These are phyloP conservation scores for Pseudanteris insignis DNA, from an alignment of 2,888 invertebrate species.

Conservation along the genomic window DNA sequence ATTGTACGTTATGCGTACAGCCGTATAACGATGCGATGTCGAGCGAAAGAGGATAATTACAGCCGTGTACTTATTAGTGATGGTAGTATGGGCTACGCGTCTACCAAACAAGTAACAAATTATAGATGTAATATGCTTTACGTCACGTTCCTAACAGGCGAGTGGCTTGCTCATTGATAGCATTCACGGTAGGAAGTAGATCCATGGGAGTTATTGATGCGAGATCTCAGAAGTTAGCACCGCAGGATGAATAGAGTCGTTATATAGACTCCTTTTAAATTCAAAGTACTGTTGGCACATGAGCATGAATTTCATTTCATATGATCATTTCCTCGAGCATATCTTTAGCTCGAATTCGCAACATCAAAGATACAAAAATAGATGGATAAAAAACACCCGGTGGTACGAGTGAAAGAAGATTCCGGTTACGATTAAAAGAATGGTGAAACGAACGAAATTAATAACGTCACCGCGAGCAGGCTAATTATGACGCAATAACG, in stretches of 20 bases:
- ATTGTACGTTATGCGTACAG: constrained; percentile 21
- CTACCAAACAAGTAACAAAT: constrained; percentile 43
- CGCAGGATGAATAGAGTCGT: constrained; percentile 45
- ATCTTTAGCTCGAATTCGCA: constrained; percentile 21
- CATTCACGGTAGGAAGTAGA: constrained; percentile 44
- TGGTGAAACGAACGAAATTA: too few relatives aligned
- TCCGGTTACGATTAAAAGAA: too few relatives aligned
- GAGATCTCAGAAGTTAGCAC: constrained; percentile 44
- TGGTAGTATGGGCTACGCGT: constrained; percentile 36
- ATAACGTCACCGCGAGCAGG: too few relatives aligned
- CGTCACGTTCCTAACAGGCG: constrained; percentile 43
- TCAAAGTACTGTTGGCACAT: constrained; percentile 43
- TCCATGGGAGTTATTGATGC: constrained; percentile 44
- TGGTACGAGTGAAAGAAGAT: too few relatives aligned
- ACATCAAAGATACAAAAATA: constrained; percentile 17
- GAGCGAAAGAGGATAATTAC: constrained; percentile 43
- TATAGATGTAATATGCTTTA: constrained; percentile 47
- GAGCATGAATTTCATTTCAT: constrained; percentile 41
- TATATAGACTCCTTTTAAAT: constrained; percentile 45
- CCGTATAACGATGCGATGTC: constrained; percentile 29
- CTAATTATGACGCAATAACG: too few relatives aligned
- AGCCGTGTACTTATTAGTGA: constrained; percentile 42
- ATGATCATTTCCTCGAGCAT: constrained; percentile 30
- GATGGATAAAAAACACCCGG: too few relatives aligned
- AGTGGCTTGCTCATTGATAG: constrained; percentile 46